Percentiles rank a stretch among this genome's conserved stretches.
Conservation (phyloP, 1,140 invertebrate species). For the Apolygus lucorum region DNA sequence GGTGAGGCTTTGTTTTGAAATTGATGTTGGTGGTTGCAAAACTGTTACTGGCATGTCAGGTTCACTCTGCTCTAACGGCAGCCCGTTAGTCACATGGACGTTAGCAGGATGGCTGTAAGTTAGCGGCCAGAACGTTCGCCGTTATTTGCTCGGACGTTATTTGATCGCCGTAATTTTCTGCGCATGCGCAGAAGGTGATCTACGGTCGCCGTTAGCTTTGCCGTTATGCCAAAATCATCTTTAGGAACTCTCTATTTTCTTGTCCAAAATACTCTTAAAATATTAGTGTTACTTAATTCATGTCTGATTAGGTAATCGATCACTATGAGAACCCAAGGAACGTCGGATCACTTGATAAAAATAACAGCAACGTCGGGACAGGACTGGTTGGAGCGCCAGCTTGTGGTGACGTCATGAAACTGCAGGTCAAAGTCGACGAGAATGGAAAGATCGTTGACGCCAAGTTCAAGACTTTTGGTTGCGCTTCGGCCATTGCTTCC, state of each 20-base stretch:
- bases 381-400: constrained; percentile 97
- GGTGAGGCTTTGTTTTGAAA: too few species aligned
- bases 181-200: too few species aligned
- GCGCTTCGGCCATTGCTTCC: constrained; percentile 97
- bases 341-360: constrained; percentile 95
- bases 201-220: too few species aligned
- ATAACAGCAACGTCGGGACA: constrained; percentile 88
- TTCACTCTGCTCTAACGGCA: too few species aligned
- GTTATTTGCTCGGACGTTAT: too few species aligned
- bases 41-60: too few species aligned
- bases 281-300: neutral
- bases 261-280: neutral
- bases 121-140: too few species aligned
- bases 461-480: constrained; percentile 99
- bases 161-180: too few species aligned
- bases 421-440: constrained; percentile 89
- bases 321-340: constrained; percentile 99
- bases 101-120: too few species aligned
- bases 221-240: too few species aligned
- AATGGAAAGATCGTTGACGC: constrained; percentile 97
- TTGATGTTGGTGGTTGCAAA: too few species aligned
- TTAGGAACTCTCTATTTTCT: neutral
- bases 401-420: constrained; percentile 99
- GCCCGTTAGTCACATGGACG: too few species aligned
- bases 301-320: constrained; percentile 73